These are phyloP conservation scores for Helarctos malayanus DNA, from an alignment of 2,797 vertebrate species.

Conservation along the genomic window DNA sequence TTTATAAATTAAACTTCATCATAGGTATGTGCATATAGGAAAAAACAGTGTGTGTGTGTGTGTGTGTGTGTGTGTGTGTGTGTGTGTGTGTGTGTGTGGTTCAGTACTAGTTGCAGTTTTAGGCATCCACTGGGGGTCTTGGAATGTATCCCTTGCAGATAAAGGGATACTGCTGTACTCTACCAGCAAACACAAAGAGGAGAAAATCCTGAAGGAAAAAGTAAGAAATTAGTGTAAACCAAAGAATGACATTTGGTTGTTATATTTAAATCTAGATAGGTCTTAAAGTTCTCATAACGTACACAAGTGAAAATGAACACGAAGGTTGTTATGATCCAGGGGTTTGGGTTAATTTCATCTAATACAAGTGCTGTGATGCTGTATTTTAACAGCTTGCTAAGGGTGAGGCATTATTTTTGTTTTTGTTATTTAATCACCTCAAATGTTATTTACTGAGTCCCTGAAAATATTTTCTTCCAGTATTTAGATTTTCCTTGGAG, in stretches of 20 bases:
- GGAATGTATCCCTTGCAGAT: neutral
- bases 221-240: neutral
- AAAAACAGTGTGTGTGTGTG: neutral
- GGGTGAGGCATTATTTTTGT: neutral
- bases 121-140: neutral
- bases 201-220: neutral
- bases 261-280: neutral
- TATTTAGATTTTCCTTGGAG: conserved; percentile 69
- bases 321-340: neutral
- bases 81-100: no score
- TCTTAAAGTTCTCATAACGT: neutral
- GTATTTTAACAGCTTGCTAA: conserved; percentile 64
- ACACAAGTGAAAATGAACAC: conserved; percentile 4
- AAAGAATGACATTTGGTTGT: neutral
- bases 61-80: no score
- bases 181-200: neutral
- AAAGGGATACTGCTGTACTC: neutral
- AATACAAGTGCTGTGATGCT: neutral
- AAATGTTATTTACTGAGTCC: conserved; percentile 62
- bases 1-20: neutral
- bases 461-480: conserved; percentile 43
- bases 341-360: conserved; percentile 28
- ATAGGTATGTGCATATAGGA: neutral
- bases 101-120: neutral
- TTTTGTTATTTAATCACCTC: conserved; percentile 57